Evolutionary conservation across 2,888 invertebrate genomes (phyloP).

Genomic region (Pegoplata infirma): DNA sequence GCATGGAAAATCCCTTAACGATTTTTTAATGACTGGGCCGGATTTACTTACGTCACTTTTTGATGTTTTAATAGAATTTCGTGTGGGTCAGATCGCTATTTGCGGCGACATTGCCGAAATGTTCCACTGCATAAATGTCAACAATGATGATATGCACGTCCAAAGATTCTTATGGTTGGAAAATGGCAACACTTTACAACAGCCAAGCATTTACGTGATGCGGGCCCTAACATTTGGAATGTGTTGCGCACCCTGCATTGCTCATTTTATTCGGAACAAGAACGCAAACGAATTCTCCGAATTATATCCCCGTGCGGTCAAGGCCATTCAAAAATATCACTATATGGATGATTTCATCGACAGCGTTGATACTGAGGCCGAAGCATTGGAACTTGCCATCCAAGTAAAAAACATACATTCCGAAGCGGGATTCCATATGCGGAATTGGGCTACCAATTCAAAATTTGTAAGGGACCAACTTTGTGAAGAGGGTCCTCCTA

Average conservation of each 20-base stretch:
- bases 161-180: conserved; percentile 8
- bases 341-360: conserved; percentile 27
- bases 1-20: not conserved
- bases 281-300: conserved; percentile 25
- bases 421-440: conserved; percentile 21
- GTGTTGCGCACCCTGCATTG: conserved; percentile 52
- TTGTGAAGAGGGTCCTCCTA: not conserved
- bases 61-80: not conserved
- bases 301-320: conserved; percentile 29
- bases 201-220: conserved; percentile 63
- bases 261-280: conserved; percentile 45
- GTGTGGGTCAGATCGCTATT: not conserved
- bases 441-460: not conserved
- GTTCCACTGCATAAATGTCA: not conserved
- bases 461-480: not conserved
- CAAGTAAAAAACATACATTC: conserved; percentile 42
- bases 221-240: conserved; percentile 53
- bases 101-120: conserved; percentile 8
- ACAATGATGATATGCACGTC: not conserved
- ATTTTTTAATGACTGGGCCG: too few species aligned
- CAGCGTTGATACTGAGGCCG: not conserved
- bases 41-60: not conserved
- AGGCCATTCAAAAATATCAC: conserved; percentile 5
- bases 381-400: conserved; percentile 1
- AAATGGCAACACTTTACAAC: too few species aligned